phyloP scores from a whole-genome alignment of 2,113 vertebrate species.

The Euleptes europaea region DNA sequence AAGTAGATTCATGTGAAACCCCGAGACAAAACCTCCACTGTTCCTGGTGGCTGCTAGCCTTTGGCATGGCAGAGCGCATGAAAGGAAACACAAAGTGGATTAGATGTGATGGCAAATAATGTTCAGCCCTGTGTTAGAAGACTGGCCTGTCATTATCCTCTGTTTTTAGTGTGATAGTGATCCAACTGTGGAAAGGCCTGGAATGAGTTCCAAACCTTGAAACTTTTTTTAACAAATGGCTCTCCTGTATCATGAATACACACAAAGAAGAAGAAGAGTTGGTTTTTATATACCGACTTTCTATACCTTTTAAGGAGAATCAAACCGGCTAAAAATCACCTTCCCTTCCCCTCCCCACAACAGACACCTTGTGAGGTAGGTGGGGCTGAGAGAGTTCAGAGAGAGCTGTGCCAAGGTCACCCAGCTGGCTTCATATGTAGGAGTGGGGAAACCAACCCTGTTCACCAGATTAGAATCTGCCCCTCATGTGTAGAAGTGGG shows the following conservation, averaged over 20 bases:
- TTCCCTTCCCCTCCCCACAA: too few species aligned
- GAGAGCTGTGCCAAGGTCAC: too few species aligned
- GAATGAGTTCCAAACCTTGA: slow-evolving; percentile 52
- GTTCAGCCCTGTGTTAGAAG: slow-evolving; percentile 48
- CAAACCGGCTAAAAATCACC: too few species aligned
- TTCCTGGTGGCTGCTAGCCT: slow-evolving; percentile 59
- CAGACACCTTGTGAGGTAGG: too few species aligned
- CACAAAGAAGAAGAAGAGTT: too few species aligned
- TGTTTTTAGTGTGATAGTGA: slow-evolving; percentile 41
- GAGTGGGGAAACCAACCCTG: too few species aligned
- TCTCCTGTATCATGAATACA: slow-evolving; percentile 36
- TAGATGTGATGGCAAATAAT: slow-evolving; percentile 63
- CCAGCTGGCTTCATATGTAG: too few species aligned
- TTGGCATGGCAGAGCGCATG: slow-evolving; percentile 39
- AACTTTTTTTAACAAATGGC: slow-evolving; percentile 50
- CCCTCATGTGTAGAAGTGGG: too few species aligned
- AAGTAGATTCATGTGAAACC: slow-evolving; percentile 40
- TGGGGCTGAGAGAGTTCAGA: too few species aligned
- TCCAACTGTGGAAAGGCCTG: slow-evolving; percentile 52
- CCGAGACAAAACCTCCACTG: slow-evolving; percentile 58
- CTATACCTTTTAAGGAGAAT: too few species aligned
- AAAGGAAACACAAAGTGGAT: slow-evolving; percentile 54
- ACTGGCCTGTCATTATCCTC: slow-evolving; percentile 45
- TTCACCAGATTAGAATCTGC: too few species aligned
- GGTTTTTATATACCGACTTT: too few species aligned